A percentile compares a stretch with the other conserved stretches of the same genome.
Evolutionary conservation across 2,888 invertebrate genomes (phyloP).

Genomic region (Athalia cordata): DNA sequence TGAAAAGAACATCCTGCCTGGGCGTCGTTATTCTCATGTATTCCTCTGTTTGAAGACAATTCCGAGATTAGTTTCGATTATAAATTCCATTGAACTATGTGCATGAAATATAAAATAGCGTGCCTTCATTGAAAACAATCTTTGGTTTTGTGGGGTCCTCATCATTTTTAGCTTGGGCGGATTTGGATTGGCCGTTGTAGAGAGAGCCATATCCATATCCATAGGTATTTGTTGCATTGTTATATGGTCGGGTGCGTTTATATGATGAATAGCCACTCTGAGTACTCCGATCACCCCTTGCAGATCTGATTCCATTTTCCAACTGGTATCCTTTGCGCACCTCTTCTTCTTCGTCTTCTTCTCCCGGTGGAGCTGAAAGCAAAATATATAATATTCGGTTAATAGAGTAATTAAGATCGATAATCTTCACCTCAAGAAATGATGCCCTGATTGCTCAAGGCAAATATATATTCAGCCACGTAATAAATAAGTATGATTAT

Average conservation of each 20-base stretch:
- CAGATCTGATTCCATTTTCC: constrained; percentile 60
- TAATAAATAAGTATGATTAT: not conserved
- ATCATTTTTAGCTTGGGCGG: constrained; percentile 36
- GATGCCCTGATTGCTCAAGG: too few species aligned
- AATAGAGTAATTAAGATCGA: not conserved
- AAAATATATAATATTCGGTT: constrained; percentile 4
- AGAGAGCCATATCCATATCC: constrained; percentile 35
- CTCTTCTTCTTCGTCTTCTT: constrained; percentile 70
- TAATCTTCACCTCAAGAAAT: not conserved
- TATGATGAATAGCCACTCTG: constrained; percentile 37
- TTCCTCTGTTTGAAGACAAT: constrained; percentile 74
- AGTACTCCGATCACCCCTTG: constrained; percentile 10
- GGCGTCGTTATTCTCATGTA: constrained; percentile 83
- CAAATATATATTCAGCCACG: too few species aligned
- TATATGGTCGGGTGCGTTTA: constrained; percentile 39
- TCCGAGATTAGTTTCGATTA: not conserved
- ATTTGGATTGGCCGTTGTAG: constrained; percentile 36
- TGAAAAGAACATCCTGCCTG: constrained; percentile 82
- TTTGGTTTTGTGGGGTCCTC: constrained; percentile 72
- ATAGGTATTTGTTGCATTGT: constrained; percentile 30
- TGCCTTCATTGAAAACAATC: constrained; percentile 77
- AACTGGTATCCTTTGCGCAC: constrained; percentile 62
- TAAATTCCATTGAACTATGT: not conserved
- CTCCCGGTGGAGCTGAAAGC: constrained; percentile 67
- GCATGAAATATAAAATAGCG: constrained; percentile 37